Conservation (phyloP, 30 jellyfish, hydroid and myxozoan genomes). For the Phacellophora camtschatica region DNA sequence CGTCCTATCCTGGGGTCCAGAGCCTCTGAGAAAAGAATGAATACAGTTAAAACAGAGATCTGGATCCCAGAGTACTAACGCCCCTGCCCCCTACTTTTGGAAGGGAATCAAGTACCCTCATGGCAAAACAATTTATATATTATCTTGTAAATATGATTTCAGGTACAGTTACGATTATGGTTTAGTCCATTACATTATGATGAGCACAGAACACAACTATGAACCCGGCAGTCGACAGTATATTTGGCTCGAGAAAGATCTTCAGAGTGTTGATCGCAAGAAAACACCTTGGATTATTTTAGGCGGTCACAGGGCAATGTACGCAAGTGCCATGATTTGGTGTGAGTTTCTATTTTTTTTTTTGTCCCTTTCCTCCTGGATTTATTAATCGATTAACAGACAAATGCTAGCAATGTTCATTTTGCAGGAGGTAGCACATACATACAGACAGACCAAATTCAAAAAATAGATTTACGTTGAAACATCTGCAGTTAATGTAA, state of each 20-base stretch:
- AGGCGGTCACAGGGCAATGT: conserved; percentile 94
- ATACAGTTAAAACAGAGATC: no score
- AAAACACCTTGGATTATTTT: conserved; percentile 89
- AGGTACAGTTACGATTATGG: conserved; percentile 97
- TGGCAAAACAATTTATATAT: not conserved
- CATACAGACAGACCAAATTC: no score
- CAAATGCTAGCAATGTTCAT: no score
- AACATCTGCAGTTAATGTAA: no score
- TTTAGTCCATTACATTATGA: conserved; percentile 69
- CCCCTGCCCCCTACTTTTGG: no score
- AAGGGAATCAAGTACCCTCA: not conserved
- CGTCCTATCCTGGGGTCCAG: no score
- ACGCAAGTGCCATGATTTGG: conserved; percentile 60
- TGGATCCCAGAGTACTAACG: no score
- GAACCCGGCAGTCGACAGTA: conserved; percentile 87
- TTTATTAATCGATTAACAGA: no score
- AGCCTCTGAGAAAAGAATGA: no score
- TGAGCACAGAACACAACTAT: conserved; percentile 89
- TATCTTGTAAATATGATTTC: not conserved
- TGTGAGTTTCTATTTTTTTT: not conserved
- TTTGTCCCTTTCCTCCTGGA: no score
- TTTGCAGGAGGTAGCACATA: no score
- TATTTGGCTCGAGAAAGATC: conserved; percentile 83
- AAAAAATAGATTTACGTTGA: no score
- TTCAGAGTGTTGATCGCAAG: conserved; percentile 75